Percentiles rank a stretch among this genome's conserved stretches.
Evolutionary conservation across 2,113 vertebrate genomes (phyloP).

Genomic region (Hippopotamus amphibius): DNA sequence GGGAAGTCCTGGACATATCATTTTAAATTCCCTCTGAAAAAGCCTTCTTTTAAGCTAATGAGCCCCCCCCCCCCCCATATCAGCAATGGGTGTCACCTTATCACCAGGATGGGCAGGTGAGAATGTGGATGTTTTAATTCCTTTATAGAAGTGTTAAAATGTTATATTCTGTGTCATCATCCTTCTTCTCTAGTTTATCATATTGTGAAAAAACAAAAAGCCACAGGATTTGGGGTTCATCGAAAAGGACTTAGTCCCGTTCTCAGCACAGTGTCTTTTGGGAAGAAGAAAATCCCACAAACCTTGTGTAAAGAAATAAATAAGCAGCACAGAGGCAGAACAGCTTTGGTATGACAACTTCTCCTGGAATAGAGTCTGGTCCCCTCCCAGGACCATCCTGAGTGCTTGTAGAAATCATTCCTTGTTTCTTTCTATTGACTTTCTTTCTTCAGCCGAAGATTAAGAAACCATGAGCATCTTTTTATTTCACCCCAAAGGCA

Average conservation of each 20-base stretch:
- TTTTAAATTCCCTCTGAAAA: rapidly evolving
- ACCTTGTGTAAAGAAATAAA: not conserved
- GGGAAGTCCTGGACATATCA: not conserved
- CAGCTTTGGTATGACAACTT: not conserved
- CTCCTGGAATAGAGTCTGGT: not conserved
- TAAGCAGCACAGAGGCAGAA: too few species aligned
- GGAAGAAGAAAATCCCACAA: not conserved
- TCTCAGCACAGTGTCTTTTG: not conserved
- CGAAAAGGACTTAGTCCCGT: not conserved
- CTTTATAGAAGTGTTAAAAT: not conserved
- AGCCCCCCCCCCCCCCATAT: rapidly evolving
- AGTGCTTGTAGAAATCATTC: not conserved
- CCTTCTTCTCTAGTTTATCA: not conserved
- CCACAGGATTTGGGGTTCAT: not conserved
- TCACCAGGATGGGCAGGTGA: not conserved
- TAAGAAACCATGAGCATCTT: not conserved
- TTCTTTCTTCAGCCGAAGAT: not conserved
- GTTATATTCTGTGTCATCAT: rapidly evolving
- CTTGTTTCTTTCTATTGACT: not conserved
- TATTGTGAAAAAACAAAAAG: not conserved
- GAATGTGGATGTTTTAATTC: too few species aligned
- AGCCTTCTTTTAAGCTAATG: not conserved
- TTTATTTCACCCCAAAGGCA: not conserved
- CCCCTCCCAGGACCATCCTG: not conserved
- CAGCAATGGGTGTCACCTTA: not conserved